Conservation (phyloP, 1,140 invertebrate genomes). For the Conus ventricosus region DNA sequence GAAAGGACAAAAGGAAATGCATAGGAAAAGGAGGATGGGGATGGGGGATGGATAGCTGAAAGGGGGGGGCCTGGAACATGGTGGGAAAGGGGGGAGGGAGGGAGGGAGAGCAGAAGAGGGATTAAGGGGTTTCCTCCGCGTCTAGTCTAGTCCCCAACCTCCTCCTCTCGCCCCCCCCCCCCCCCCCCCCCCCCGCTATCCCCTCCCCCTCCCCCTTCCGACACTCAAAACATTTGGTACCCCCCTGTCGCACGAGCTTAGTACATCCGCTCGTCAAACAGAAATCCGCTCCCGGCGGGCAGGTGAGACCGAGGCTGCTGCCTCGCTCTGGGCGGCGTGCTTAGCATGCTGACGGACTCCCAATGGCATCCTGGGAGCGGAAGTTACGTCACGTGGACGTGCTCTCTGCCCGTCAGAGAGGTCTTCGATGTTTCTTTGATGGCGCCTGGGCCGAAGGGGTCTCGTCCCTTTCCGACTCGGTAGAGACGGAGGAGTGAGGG, state of each 20-base stretch:
- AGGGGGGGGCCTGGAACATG: too few relatives aligned
- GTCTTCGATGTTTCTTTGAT: neutral
- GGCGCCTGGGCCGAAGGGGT: neutral
- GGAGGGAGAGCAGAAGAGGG: too few relatives aligned
- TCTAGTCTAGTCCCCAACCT: too few relatives aligned
- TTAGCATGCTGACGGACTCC: neutral
- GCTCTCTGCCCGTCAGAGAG: neutral
- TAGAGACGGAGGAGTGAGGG: neutral
- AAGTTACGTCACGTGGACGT: conserved; percentile 29
- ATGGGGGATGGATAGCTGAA: too few relatives aligned
- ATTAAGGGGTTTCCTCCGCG: too few relatives aligned
- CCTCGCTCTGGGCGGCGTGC: neutral
- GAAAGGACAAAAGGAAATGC: too few relatives aligned
- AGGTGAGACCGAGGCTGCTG: conserved; percentile 2
- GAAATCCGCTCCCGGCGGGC: neutral
- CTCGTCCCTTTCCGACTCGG: neutral
- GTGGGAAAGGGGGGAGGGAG: too few relatives aligned
- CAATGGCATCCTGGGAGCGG: conserved; percentile 21
- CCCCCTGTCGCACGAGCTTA: conserved; percentile 7
- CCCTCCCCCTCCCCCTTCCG: too few relatives aligned
- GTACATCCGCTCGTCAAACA: neutral
- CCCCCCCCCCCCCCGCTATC: too few relatives aligned
- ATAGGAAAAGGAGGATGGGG: too few relatives aligned
- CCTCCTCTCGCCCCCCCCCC: too few relatives aligned
- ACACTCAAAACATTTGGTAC: neutral